Conservation (phyloP, 2,113 vertebrate genomes). For the Ondatra zibethicus region DNA sequence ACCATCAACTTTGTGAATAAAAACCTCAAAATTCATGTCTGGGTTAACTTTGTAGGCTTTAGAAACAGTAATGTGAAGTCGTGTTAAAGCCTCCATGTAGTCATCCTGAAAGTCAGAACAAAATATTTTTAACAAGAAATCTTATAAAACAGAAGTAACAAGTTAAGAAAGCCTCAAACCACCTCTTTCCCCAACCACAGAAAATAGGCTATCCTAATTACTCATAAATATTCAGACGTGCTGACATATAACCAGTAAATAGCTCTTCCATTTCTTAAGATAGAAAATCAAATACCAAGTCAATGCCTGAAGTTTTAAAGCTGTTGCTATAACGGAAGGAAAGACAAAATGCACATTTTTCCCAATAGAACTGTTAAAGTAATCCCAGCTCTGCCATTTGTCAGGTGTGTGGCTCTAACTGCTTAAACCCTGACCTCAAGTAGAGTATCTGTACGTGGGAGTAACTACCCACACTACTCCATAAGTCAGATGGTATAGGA, state of each 20-base stretch:
- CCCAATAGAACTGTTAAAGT: slow-evolving; percentile 43
- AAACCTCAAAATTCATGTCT: slow-evolving; percentile 99
- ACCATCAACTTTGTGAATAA: slow-evolving; percentile 99
- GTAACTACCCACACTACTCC: background rate
- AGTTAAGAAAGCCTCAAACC: slow-evolving; percentile 70
- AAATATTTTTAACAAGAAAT: slow-evolving; percentile 68
- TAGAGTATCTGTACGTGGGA: background rate
- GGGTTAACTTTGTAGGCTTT: slow-evolving; percentile 99
- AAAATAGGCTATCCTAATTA: slow-evolving; percentile 60
- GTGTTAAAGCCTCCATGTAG: slow-evolving; percentile 97
- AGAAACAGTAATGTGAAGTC: slow-evolving; percentile 98
- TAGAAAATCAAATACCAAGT: slow-evolving; percentile 58
- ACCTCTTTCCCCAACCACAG: slow-evolving; percentile 70
- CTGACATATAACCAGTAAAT: slow-evolving; percentile 45
- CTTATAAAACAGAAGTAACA: slow-evolving; percentile 62
- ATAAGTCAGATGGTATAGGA: background rate
- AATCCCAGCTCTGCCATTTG: slow-evolving; percentile 78
- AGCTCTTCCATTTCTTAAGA: slow-evolving; percentile 37
- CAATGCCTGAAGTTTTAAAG: slow-evolving; percentile 43
- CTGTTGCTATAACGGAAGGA: slow-evolving; percentile 9
- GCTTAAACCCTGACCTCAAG: slow-evolving; percentile 44
- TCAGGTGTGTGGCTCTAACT: slow-evolving; percentile 35
- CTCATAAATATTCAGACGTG: slow-evolving; percentile 54
- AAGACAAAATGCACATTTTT: slow-evolving; percentile 46
- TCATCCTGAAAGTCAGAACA: slow-evolving; percentile 93